A percentile compares a stretch with the other conserved stretches of the same genome.
Conservation (phyloP, 2,797 vertebrate species). For the Sebastes ruberrimus region DNA sequence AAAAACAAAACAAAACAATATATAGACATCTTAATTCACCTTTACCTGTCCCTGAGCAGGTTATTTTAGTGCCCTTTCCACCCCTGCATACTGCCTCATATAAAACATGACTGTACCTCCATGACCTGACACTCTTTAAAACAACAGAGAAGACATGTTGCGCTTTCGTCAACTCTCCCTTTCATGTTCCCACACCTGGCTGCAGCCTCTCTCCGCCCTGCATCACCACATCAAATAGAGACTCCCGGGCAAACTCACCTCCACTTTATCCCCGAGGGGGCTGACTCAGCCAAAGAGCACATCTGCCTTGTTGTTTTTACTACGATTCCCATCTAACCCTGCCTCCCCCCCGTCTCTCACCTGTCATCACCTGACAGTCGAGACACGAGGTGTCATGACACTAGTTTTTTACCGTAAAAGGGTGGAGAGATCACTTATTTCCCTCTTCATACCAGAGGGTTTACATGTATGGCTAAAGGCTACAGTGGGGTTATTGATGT, state of each 20-base stretch:
- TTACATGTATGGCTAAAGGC: slow-evolving; percentile 30
- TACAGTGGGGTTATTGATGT: slow-evolving; percentile 42
- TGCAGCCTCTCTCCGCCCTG: slow-evolving; percentile 46
- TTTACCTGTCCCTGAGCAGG: neutral
- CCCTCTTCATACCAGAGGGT: slow-evolving; percentile 38
- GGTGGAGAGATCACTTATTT: slow-evolving; percentile 33
- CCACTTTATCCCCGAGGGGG: slow-evolving; percentile 51
- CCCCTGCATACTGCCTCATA: slow-evolving; percentile 3
- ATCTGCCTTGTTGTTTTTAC: slow-evolving; percentile 79
- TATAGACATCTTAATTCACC: neutral
- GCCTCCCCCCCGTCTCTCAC: slow-evolving; percentile 66
- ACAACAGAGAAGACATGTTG: slow-evolving; percentile 26
- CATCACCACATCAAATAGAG: slow-evolving; percentile 76
- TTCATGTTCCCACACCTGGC: slow-evolving; percentile 82
- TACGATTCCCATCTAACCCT: slow-evolving; percentile 76
- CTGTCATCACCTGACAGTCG: slow-evolving; percentile 70
- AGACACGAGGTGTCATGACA: slow-evolving; percentile 54
- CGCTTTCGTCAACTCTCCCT: slow-evolving; percentile 72
- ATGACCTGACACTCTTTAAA: slow-evolving; percentile 19
- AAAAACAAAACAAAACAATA: too few relatives aligned
- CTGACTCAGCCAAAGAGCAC: slow-evolving; percentile 75
- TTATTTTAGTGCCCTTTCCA: slow-evolving; percentile 8
- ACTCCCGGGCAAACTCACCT: slow-evolving; percentile 57
- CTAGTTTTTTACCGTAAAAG: slow-evolving; percentile 70
- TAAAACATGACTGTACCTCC: slow-evolving; percentile 31